These are phyloP conservation scores for Hycleus phaleratus DNA, from an alignment of 1,140 invertebrate genomes.

Conservation along the genomic window DNA sequence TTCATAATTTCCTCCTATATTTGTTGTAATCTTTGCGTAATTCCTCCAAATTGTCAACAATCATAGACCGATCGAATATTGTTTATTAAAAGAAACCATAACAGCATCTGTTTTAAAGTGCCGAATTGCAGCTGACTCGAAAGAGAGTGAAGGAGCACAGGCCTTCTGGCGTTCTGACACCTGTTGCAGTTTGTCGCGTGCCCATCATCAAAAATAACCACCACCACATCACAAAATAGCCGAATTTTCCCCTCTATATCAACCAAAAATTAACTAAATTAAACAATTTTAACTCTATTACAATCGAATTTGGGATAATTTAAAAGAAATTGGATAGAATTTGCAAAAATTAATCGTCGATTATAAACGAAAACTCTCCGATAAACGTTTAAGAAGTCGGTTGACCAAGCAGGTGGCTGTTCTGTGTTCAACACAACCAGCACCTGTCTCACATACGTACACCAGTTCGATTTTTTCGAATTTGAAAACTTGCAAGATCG, in stretches of 20 bases:
- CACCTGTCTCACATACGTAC: constrained; percentile 21
- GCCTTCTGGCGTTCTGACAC: constrained; percentile 16
- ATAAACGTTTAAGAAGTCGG: background rate
- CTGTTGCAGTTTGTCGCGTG: constrained; percentile 17
- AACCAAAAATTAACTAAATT: background rate
- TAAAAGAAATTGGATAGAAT: no score
- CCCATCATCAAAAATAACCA: constrained; percentile 9
- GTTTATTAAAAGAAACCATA: background rate
- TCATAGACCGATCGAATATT: no score
- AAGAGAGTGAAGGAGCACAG: background rate
- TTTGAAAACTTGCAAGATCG: constrained; percentile 20
- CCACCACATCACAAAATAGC: no score
- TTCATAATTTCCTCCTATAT: no score
- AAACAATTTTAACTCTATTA: background rate
- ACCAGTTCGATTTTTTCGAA: constrained; percentile 25
- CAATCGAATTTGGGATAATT: no score
- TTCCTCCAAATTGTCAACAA: no score
- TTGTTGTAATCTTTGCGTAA: no score
- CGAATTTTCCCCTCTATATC: background rate
- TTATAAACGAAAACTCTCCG: no score
- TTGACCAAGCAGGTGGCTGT: constrained; percentile 22
- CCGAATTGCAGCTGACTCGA: constrained; percentile 15
- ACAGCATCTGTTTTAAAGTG: constrained; percentile 5
- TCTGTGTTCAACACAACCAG: constrained; percentile 8
- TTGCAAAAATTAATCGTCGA: no score